Evolutionary conservation across 2,797 vertebrate species (phyloP).

Genomic region (Yasuhikotakia modesta): DNA sequence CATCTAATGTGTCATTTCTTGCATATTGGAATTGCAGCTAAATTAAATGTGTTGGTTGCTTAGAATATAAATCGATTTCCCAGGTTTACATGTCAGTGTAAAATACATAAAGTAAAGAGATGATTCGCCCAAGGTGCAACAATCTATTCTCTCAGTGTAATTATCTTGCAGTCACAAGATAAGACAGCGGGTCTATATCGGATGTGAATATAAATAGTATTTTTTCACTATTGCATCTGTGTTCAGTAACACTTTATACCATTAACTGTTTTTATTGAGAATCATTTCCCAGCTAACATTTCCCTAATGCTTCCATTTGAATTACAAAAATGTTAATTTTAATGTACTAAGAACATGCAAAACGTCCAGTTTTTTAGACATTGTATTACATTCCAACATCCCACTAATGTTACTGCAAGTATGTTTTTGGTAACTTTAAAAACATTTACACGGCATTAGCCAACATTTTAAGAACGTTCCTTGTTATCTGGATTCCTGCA

Average conservation of each 20-base stretch:
- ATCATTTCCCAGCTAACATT: neutral
- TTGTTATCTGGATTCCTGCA: neutral
- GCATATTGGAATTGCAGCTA: neutral
- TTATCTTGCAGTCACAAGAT: constrained; percentile 12
- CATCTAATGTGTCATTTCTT: constrained; percentile 7
- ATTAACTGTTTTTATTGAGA: neutral
- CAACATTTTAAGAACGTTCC: no score
- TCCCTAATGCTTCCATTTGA: no score
- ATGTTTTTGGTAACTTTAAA: no score
- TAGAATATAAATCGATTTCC: neutral
- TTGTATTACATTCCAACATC: no score
- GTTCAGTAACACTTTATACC: neutral
- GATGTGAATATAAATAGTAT: constrained; percentile 7
- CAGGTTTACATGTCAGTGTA: constrained; percentile 1
- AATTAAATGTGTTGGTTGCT: neutral
- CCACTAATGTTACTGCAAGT: no score
- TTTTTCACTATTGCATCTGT: neutral
- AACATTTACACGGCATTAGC: no score
- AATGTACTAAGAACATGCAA: no score
- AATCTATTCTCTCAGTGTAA: neutral
- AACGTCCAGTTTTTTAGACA: no score
- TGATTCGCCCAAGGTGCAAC: constrained; percentile 18
- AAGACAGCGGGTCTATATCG: neutral
- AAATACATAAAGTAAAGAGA: neutral
- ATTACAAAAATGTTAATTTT: no score